Evolutionary conservation across 1,140 invertebrate genomes (phyloP).

Genomic region (Globodera ellingtonae): DNA sequence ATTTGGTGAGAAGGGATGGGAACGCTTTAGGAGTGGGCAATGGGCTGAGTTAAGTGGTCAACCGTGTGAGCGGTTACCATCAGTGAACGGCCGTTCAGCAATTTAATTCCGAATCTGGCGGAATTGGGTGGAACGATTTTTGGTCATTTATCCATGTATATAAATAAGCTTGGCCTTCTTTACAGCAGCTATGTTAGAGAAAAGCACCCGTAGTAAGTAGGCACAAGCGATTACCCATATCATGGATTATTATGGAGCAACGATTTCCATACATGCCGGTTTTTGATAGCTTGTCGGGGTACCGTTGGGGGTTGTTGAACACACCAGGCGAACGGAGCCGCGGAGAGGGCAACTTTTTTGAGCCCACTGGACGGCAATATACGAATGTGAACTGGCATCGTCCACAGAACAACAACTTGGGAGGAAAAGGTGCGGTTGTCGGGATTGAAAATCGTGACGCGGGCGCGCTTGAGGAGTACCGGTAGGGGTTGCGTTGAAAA

Average conservation of each 20-base stretch:
- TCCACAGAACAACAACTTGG: background rate
- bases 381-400: slow-evolving; percentile 2
- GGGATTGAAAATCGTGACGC: background rate
- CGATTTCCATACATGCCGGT: too few species aligned
- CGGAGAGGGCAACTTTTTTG: too few species aligned
- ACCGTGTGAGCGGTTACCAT: background rate
- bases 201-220: too few species aligned
- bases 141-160: too few species aligned
- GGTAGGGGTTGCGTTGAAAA: background rate
- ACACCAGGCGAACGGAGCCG: background rate
- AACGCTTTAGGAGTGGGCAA: background rate
- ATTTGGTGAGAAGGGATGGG: background rate
- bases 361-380: background rate
- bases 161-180: too few species aligned
- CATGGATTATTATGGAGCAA: too few species aligned
- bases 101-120: background rate
- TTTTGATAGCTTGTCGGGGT: too few species aligned
- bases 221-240: too few species aligned
- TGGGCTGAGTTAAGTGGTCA: slow-evolving; percentile 1
- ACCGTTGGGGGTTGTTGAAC: background rate
- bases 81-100: slow-evolving; percentile 3
- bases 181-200: too few species aligned
- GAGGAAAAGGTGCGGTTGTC: background rate
- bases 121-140: background rate
- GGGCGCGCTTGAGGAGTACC: background rate